A percentile compares a stretch with the other conserved stretches of the same genome.
Conservation (phyloP, 35 echinoderm and acorn worm genomes). For the Antedon bifida region DNA sequence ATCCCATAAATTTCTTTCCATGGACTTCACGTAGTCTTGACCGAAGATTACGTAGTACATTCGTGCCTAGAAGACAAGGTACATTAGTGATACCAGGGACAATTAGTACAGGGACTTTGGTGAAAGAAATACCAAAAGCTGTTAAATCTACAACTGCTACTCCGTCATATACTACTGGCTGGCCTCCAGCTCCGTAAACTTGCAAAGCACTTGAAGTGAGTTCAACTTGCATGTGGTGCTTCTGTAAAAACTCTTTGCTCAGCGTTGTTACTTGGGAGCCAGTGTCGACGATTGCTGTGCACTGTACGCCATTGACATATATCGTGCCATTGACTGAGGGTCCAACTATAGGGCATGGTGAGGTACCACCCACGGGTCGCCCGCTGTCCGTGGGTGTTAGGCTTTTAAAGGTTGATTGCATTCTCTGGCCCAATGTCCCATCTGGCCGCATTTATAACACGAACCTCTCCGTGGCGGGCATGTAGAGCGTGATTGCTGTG, state of each 20-base stretch:
- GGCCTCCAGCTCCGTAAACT: neutral
- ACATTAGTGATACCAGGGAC: neutral
- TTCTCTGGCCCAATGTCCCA: neutral
- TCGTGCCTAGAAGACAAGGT: neutral
- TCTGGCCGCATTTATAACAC: neutral
- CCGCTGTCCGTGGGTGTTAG: neutral
- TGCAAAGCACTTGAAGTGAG: neutral
- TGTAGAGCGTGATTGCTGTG: too few relatives aligned
- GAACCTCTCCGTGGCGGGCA: neutral
- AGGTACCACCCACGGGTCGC: neutral
- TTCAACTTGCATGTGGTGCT: too few relatives aligned
- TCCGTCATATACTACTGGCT: neutral
- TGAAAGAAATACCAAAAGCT: neutral
- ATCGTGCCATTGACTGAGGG: neutral
- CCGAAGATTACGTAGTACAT: neutral
- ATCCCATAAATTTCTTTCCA: neutral
- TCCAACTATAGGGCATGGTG: neutral
- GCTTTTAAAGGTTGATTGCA: neutral
- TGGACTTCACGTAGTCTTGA: too few relatives aligned
- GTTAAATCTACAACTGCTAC: neutral
- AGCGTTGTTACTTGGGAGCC: neutral
- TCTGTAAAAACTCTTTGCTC: neutral
- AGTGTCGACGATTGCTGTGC: neutral
- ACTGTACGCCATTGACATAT: neutral
- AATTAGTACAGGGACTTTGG: neutral